Conservation (phyloP, 2,113 vertebrate genomes). For the Eidolon helvum region DNA sequence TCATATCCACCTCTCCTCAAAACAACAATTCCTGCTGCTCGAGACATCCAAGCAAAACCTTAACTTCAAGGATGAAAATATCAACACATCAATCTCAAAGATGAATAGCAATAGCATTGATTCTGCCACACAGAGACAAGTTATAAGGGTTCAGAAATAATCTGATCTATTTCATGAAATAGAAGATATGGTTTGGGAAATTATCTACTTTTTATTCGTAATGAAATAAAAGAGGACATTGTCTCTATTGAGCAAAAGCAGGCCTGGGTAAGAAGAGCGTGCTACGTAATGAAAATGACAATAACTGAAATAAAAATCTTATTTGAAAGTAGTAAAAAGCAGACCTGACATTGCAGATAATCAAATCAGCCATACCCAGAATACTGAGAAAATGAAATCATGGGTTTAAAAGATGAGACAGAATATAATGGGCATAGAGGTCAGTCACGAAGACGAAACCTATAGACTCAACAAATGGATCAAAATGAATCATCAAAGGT, state of each 20-base stretch:
- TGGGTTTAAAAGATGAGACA: conserved; percentile 54
- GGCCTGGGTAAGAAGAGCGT: conserved; percentile 43
- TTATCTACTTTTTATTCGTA: conserved; percentile 57
- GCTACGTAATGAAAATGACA: conserved; percentile 71
- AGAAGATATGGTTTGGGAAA: conserved; percentile 50
- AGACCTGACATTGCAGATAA: conserved; percentile 65
- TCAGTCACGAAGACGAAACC: conserved; percentile 51
- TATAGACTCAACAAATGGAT: conserved; percentile 24
- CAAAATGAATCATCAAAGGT: conserved; percentile 22
- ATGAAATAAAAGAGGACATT: conserved; percentile 63
- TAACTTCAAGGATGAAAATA: conserved; percentile 39
- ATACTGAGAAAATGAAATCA: conserved; percentile 73
- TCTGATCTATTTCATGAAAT: conserved; percentile 14
- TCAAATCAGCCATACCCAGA: conserved; percentile 64
- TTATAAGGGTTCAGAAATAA: not conserved
- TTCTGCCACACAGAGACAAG: not conserved
- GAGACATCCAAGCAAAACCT: not conserved
- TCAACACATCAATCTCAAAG: conserved; percentile 26
- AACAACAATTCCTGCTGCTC: not conserved
- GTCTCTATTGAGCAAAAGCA: conserved; percentile 63
- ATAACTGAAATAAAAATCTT: conserved; percentile 69
- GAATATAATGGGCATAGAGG: conserved; percentile 23
- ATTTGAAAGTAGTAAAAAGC: conserved; percentile 70
- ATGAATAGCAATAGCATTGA: not conserved
- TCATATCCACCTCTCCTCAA: not conserved